Base-by-base conservation (phyloP, 2,888 invertebrate genomes). In the Chloroclysta siterata region DNA sequence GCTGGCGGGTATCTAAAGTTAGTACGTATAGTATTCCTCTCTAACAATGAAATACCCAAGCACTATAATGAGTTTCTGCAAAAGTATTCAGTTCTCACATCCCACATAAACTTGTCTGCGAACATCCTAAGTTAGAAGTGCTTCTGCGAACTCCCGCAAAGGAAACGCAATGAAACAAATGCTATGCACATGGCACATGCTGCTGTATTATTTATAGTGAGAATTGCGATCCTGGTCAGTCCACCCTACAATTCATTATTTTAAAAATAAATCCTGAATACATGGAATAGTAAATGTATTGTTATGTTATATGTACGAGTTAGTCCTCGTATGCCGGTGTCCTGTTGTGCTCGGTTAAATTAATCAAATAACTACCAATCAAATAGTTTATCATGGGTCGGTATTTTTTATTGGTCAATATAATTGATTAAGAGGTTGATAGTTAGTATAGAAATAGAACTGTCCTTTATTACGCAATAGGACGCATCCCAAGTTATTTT, bases 121-220 rank as follows among this genome's bases (percentile, higher is more conserved):
- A 69, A 53, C 22, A 61, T 68, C 58, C 51, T 39, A 67, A 70
- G 64, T 71, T 82, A 76, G 76, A 74, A 74, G 76, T 79, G 67
- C 77, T 80, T 76, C 77, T 77, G 79, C 74, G 68, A 84, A 81
- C 81, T 79, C 77, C 77, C 74, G 81, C 78, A 79, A 82, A 84
- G 82, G 79, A 82, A 85, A 81, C 79, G 78, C 79, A 75, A 75
- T 76, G 71, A 81, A 81, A 82, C 81, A 79, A 83, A 84, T 77
- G 78, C 77, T 73, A 75, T 80, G 75, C 81, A 82, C 79, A 79
- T 81, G 79, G 75, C 81, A 82, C 79, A 79, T 81, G 79, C 75
- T 70, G 72, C 72, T 66, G 68, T 66, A 59, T 69, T 82, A 82
- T 82, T 82, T 81, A 82, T 80, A 74, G 75, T 64, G 61, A 57